Evolutionary conservation across 2,888 invertebrate species (phyloP), one percentile per base, ranked within the genome.

Genomic region (Tribolium freemani): DNA sequence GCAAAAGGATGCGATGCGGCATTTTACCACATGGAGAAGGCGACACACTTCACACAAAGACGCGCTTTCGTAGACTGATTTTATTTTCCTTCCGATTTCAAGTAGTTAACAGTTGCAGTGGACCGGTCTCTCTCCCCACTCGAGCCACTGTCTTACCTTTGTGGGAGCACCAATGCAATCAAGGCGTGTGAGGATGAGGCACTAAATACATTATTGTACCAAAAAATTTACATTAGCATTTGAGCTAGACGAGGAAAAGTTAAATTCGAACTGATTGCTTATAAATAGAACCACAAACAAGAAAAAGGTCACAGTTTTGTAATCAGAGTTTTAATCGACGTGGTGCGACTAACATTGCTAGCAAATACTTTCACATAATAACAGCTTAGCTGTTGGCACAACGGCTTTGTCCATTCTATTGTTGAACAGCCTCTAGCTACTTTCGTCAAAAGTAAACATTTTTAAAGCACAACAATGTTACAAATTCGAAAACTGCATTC

Each of bases 41-140:
- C n/a, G n/a, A n/a, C n/a, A n/a, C n/a, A n/a, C n/a, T n/a, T n/a
- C n/a, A n/a, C 6, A 38, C 26, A 1, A 48, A 61, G 64, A 73
- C 72, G 72, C 75, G 71, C 78, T 73, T 75, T 73, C 74, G 78
- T 71, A 76, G 73, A 79, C 78, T 78, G 78, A 67, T 48, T 63
- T 63, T 61, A 50, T 71, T 78, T 78, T 78, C 75, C 75, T 78
- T 76, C 73, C 75, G 73, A 73, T 63, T 72, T 56, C 69, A 71
- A 67, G 76, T 57, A 71, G 75, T 75, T 75, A 77, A 76, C 77
- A 75, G 77, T 79, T 77, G 74, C 73, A 72, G 73, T 73, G 75
- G 78, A 77, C 78, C 77, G 74, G 77, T 76, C 74, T 51, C 74
- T 51, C 74, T 74, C 77, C 79, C 77, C 77, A 57, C 64, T 56